Evolutionary conservation across 2,888 invertebrate genomes (phyloP).

Genomic region (Agonopterix heracliana): DNA sequence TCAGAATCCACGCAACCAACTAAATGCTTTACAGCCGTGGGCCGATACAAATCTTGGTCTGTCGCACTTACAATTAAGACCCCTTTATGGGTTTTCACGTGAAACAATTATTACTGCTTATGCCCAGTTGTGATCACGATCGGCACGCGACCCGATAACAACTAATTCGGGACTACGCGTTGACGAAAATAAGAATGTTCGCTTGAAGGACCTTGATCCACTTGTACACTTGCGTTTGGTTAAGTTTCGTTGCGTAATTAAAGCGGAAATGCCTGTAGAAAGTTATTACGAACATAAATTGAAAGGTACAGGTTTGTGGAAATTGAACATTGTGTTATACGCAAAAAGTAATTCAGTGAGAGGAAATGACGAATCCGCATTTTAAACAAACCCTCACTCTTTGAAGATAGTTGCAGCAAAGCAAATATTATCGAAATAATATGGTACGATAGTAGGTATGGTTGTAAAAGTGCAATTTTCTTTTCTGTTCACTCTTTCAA

Average conservation of each 20-base stretch:
- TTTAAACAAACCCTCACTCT: no score
- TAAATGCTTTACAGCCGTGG: conserved; percentile 29
- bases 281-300: no score
- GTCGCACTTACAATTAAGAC: conserved; percentile 45
- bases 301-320: no score
- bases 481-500: no score
- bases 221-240: neutral
- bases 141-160: conserved; percentile 60
- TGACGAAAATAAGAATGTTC: conserved; percentile 43
- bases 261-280: neutral
- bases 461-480: no score
- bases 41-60: conserved; percentile 52
- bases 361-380: no score
- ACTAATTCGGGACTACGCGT: conserved; percentile 54
- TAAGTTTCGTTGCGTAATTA: neutral
- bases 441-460: no score
- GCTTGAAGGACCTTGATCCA: conserved; percentile 1
- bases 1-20: conserved; percentile 59
- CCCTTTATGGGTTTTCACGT: conserved; percentile 47
- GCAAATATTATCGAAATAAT: no score
- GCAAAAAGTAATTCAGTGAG: neutral
- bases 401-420: no score
- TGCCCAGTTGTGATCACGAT: conserved; percentile 36
- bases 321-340: no score
- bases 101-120: conserved; percentile 52